These are phyloP conservation scores for Egretta garzetta DNA, from an alignment of 2,113 vertebrate species.

Conservation along the genomic window DNA sequence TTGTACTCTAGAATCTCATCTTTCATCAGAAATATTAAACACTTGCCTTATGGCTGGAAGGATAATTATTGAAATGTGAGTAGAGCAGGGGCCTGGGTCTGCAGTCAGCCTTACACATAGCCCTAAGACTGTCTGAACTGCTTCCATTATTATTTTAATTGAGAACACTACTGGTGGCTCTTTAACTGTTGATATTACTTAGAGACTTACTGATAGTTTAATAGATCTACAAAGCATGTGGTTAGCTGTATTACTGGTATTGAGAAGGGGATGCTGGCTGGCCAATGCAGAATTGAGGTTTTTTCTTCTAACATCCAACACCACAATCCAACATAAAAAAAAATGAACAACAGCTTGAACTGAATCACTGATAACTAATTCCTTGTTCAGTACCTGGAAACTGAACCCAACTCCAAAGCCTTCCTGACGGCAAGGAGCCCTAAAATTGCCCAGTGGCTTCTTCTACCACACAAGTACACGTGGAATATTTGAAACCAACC, in stretches of 20 bases:
- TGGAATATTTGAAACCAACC: neutral
- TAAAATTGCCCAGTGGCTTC: neutral
- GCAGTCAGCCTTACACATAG: neutral
- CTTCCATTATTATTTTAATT: neutral
- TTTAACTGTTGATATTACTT: neutral
- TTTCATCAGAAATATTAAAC: conserved; percentile 11
- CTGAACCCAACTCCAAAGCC: neutral
- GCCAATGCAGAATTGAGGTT: neutral
- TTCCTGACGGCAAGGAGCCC: neutral
- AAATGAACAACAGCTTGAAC: neutral
- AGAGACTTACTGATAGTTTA: neutral
- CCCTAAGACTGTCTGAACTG: neutral
- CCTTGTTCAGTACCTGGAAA: neutral
- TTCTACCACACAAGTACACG: neutral
- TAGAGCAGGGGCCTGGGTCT: neutral
- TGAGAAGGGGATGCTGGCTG: neutral
- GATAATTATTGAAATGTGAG: neutral
- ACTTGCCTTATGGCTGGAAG: neutral
- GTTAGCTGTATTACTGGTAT: neutral
- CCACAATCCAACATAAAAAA: neutral
- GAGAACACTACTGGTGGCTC: neutral
- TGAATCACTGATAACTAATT: neutral
- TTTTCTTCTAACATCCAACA: neutral
- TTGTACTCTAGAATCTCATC: neutral
- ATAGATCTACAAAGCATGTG: neutral